Evolutionary conservation across 1,140 invertebrate genomes (phyloP).

Genomic region (Schlechtendalia chinensis): DNA sequence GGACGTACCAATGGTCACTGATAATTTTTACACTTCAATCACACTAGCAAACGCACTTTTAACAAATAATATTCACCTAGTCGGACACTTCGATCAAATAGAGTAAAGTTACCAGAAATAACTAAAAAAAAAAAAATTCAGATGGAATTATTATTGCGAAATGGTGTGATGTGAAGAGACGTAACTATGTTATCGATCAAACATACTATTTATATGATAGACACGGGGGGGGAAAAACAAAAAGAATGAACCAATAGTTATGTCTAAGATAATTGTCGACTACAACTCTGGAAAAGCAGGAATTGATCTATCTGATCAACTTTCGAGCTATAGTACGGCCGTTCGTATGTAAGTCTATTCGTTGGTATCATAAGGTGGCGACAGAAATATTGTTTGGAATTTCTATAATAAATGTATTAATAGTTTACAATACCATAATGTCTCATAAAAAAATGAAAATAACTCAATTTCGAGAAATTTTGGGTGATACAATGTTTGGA

Average conservation of each 20-base stretch:
- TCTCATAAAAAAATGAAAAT: constrained; percentile 13
- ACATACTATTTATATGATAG: constrained; percentile 53
- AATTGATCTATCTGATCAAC: constrained; percentile 57
- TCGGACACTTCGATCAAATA: constrained; percentile 53
- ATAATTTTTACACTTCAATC: constrained; percentile 58
- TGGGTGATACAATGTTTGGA: not conserved
- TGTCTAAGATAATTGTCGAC: constrained; percentile 55
- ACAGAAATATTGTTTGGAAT: constrained; percentile 55
- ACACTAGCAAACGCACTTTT: constrained; percentile 55
- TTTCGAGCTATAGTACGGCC: constrained; percentile 56
- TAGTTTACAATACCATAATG: constrained; percentile 30
- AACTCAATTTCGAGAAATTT: constrained; percentile 33
- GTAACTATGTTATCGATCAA: constrained; percentile 54
- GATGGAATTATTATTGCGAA: constrained; percentile 55
- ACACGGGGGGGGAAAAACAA: constrained; percentile 48
- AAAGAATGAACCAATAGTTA: constrained; percentile 51
- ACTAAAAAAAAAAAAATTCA: constrained; percentile 55
- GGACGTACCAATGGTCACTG: constrained; percentile 56
- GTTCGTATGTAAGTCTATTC: constrained; percentile 56
- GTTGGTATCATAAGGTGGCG: constrained; percentile 57
- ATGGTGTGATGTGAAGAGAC: constrained; percentile 56
- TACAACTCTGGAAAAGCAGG: constrained; percentile 56
- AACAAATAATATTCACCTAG: constrained; percentile 54
- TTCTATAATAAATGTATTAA: constrained; percentile 44
- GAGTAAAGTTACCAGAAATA: constrained; percentile 54